These are phyloP conservation scores for Orchesella cincta DNA, from an alignment of 1,140 invertebrate genomes.

Conservation along the genomic window DNA sequence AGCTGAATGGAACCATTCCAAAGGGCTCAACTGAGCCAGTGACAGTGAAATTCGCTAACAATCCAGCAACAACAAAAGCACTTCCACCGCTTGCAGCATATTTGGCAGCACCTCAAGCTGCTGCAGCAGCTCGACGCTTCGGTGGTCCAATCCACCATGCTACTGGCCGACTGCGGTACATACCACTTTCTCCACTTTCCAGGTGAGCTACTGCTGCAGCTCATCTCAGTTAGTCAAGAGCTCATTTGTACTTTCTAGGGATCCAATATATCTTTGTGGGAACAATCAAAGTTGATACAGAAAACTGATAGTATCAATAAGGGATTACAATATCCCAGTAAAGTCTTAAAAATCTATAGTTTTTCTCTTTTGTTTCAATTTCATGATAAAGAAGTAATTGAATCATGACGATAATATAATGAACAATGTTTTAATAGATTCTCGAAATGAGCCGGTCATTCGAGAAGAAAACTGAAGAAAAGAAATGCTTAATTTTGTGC, in stretches of 20 bases:
- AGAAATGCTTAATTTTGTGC: too few species aligned
- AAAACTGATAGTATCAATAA: too few species aligned
- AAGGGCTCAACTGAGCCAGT: slow-evolving; percentile 95
- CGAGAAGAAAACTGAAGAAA: too few species aligned
- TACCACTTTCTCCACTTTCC: slow-evolving; percentile 68
- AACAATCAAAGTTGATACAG: not conserved
- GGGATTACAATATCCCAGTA: too few species aligned
- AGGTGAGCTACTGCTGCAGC: slow-evolving; percentile 57
- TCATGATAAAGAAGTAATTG: too few species aligned
- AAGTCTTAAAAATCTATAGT: too few species aligned
- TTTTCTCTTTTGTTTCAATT: too few species aligned
- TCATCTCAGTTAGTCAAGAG: slow-evolving; percentile 45
- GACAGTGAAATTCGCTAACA: slow-evolving; percentile 99
- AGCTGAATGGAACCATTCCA: slow-evolving; percentile 94
- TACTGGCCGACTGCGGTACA: slow-evolving; percentile 87
- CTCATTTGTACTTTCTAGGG: slow-evolving; percentile 5
- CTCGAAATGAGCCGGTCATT: too few species aligned
- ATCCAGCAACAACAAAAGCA: slow-evolving; percentile 85
- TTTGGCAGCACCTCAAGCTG: slow-evolving; percentile 70
- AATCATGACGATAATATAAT: too few species aligned
- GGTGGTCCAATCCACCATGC: slow-evolving; percentile 91
- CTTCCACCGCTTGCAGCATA: slow-evolving; percentile 90
- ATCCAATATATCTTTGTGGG: not conserved
- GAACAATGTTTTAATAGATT: too few species aligned
- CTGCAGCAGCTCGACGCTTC: slow-evolving; percentile 67